phyloP scores from a whole-genome alignment of 2,113 vertebrate species.

The Psammodynastes pulverulentus region DNA sequence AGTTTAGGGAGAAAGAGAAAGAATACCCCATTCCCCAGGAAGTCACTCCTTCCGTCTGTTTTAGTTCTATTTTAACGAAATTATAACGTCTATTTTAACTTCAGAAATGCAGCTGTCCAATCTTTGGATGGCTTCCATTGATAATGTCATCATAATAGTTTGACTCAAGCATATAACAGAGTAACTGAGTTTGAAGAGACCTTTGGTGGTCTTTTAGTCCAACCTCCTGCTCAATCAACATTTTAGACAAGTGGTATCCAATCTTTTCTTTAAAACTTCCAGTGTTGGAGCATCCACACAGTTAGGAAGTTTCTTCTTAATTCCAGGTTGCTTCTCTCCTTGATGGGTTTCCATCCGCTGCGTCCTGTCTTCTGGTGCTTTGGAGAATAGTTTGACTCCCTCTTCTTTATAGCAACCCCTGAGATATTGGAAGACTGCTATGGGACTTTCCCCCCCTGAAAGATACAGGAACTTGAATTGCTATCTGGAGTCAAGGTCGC shows the following conservation, averaged over 20 bases:
- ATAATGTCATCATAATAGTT: not conserved
- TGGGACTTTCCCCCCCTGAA: not conserved
- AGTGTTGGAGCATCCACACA: not conserved
- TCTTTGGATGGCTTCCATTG: constrained; percentile 26
- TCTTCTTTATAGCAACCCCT: not conserved
- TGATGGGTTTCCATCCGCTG: not conserved
- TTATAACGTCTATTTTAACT: no score
- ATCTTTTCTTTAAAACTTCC: not conserved
- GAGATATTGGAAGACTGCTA: not conserved
- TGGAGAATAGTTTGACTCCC: not conserved
- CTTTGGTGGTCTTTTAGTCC: not conserved
- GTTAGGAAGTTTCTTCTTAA: not conserved
- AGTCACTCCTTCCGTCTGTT: constrained; percentile 6
- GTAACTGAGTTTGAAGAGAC: not conserved
- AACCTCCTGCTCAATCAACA: not conserved
- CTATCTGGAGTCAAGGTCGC: not conserved
- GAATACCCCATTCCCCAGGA: not conserved
- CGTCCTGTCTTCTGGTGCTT: not conserved
- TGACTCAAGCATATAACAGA: not conserved
- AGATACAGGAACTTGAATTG: not conserved
- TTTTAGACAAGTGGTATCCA: not conserved
- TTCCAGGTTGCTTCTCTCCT: not conserved
- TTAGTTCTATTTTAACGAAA: no score
- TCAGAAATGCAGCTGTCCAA: not conserved
- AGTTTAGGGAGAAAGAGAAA: not conserved